Percentiles rank a stretch among this genome's conserved stretches.
Conservation (phyloP, 2,797 vertebrate species). For the Lepilemur ruficaudatus region DNA sequence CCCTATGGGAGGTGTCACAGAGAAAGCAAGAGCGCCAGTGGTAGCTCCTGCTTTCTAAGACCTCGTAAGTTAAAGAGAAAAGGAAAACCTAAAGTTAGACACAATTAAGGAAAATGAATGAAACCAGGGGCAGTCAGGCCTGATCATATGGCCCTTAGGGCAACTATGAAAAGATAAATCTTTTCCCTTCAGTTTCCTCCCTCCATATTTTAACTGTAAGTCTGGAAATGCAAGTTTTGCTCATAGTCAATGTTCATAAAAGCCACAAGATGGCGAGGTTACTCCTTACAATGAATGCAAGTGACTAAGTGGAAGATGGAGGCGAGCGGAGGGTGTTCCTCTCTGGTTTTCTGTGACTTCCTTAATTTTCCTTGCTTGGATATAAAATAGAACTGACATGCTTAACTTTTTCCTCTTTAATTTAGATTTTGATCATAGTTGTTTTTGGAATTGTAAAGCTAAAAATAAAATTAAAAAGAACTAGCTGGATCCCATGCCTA, state of each 20-base stretch:
- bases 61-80: background rate
- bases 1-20: background rate
- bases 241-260: background rate
- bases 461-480: constrained; percentile 34
- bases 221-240: background rate
- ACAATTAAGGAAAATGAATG: background rate
- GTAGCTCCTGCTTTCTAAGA: background rate
- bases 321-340: background rate
- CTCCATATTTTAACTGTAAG: background rate
- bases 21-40: background rate
- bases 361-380: constrained; percentile 2
- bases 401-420: constrained; percentile 18
- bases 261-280: constrained; percentile 72
- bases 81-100: background rate
- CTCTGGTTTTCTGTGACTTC: background rate
- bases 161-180: background rate
- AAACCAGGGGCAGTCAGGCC: background rate
- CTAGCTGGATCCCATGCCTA: background rate
- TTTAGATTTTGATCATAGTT: constrained; percentile 15
- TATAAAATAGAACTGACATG: background rate
- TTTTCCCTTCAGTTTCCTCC: background rate
- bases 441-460: constrained; percentile 38
- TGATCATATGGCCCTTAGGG: background rate
- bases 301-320: background rate
- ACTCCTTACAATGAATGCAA: constrained; percentile 50